Evolutionary conservation across 1,140 invertebrate genomes (phyloP).

Genomic region (Trachymyrmex cornetzi): DNA sequence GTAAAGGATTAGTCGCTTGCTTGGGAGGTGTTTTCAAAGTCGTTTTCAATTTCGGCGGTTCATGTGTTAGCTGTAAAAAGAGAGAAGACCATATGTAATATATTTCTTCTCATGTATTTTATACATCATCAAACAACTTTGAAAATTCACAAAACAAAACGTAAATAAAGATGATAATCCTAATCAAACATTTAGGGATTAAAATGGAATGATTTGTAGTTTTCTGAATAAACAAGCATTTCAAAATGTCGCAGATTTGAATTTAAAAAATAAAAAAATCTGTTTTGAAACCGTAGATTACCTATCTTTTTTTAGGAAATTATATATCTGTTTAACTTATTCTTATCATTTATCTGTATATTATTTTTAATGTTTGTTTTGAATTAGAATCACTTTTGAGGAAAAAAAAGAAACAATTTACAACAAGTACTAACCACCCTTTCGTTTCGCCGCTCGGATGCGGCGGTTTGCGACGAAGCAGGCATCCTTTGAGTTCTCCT

Average conservation of each 20-base stretch:
- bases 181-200: background rate
- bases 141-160: background rate
- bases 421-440: constrained; percentile 76
- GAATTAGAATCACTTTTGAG: background rate
- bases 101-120: background rate
- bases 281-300: background rate
- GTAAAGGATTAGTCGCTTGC: constrained; percentile 94
- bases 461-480: constrained; percentile 83
- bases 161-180: background rate
- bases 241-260: background rate
- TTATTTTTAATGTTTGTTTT: constrained; percentile 3
- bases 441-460: constrained; percentile 84
- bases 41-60: constrained; percentile 86
- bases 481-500: constrained; percentile 82
- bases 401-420: background rate
- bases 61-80: constrained; percentile 77
- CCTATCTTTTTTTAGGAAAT: constrained; percentile 18
- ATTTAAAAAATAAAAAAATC: background rate
- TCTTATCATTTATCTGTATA: background rate
- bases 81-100: background rate
- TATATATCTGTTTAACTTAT: background rate
- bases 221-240: background rate
- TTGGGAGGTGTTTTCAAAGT: constrained; percentile 89
- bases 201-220: background rate
- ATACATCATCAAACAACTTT: background rate